Base-by-base conservation (phyloP, 2,888 invertebrate genomes). In the Gymnocheta viridis region DNA sequence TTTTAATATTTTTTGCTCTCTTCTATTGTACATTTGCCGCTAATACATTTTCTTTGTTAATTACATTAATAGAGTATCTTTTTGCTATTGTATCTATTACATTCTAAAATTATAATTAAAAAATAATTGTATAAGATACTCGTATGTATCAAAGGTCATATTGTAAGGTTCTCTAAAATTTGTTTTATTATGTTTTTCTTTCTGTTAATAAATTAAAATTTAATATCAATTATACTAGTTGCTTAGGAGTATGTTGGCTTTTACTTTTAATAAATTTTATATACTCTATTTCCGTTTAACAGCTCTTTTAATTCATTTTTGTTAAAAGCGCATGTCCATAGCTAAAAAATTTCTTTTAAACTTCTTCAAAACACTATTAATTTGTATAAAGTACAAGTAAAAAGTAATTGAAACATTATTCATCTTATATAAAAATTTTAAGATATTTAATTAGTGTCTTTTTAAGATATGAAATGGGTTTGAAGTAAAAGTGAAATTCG, bases 401-500 rank as follows among this genome's bases (percentile, higher is more conserved):
- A 9, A 19, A 9, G 49, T 12, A 29, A 27, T 54, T 27, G n/a
- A 29, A 29, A n/a, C 7, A 22, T 22, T 47, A 7, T 9, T 0
- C 7, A 27, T 22, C 14, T 49, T 10, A 4, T 5, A 24, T 4
- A 0, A 22, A 24, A 22, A 49, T 51, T 12, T 51, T 51, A 19
- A 14, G 10, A 51, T 9, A 24, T 24, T 51, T 14, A 51, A 51
- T 51, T 51, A 24, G 4, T 24, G 5, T 27, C 9, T 22, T 19
- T 10, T 24, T 24, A 19, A 29, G n/a, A 49, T 19, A 24, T 0
- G 1, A 38, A 60, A 24, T 38, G 1, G 19, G 14, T 60, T 60
- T 24, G 3, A 56, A 62, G 24, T 70, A 70, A 81, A 76, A 82
- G 76, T 82, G 64, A 82, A 82, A 76, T 64, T 82, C 3, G 17